phyloP scores from a whole-genome alignment of 2,888 invertebrate genomes.

The Phasia obesa region DNA sequence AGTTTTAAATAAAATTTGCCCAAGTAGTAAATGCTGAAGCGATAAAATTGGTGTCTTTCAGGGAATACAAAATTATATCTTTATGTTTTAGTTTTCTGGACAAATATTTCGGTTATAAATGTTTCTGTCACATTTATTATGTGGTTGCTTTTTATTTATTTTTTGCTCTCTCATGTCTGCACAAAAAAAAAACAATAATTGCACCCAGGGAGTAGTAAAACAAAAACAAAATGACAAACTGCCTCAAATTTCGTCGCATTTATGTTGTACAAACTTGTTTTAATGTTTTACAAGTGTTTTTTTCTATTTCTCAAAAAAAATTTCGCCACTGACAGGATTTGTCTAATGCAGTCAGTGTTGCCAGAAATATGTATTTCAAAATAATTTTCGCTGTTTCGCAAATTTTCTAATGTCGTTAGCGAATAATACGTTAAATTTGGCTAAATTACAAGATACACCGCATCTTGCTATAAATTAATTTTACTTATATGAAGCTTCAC shows the following conservation, averaged over 20 bases:
- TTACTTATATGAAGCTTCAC: too few species aligned
- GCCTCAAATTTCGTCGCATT: conserved; percentile 70
- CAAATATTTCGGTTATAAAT: conserved; percentile 54
- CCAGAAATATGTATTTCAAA: not conserved
- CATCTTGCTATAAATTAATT: too few species aligned
- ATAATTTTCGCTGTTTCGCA: not conserved
- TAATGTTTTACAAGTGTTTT: conserved; percentile 71
- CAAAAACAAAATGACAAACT: conserved; percentile 65
- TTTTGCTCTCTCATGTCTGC: not conserved
- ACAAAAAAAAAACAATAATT: too few species aligned
- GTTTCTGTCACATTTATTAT: conserved; percentile 62
- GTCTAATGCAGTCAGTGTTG: conserved; percentile 12
- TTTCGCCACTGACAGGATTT: conserved; percentile 32
- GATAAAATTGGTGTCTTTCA: not conserved
- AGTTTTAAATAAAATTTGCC: conserved; percentile 73
- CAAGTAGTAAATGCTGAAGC: conserved; percentile 7
- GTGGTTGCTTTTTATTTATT: not conserved
- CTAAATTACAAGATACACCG: too few species aligned
- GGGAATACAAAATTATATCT: conserved; percentile 29
- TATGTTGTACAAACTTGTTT: conserved; percentile 72
- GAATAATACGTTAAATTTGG: too few species aligned
- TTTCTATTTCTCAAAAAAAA: conserved; percentile 11
- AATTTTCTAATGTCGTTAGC: too few species aligned
- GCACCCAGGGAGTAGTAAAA: conserved; percentile 13
- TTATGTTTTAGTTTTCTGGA: conserved; percentile 37